Percentiles rank a stretch among this genome's conserved stretches.
Conservation (phyloP, 2,113 vertebrate species). For the Clupea harengus region DNA sequence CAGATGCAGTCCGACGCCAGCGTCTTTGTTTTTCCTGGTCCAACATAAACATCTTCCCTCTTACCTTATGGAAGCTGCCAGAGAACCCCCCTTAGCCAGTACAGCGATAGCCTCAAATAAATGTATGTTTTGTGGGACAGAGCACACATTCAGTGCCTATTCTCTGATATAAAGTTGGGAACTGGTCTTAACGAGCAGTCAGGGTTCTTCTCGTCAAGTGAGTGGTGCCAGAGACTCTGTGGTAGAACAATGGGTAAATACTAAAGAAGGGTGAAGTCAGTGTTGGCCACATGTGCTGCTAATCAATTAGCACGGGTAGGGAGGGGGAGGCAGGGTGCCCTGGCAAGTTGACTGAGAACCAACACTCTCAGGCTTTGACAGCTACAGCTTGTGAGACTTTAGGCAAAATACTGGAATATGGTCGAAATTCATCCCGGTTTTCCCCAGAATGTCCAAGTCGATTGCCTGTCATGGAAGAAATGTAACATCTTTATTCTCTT, state of each 20-base stretch:
- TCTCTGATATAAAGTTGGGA: background rate
- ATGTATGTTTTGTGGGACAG: background rate
- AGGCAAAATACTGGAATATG: background rate
- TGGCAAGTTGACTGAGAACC: background rate
- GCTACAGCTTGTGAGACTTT: background rate
- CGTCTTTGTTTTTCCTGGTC: slow-evolving; percentile 36
- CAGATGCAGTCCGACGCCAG: slow-evolving; percentile 24
- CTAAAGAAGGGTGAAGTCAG: background rate
- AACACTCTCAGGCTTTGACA: background rate
- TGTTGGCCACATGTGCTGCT: slow-evolving; percentile 13
- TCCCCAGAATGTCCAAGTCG: background rate
- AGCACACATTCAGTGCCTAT: background rate
- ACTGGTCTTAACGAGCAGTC: background rate
- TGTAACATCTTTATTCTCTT: background rate
- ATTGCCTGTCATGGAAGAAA: background rate
- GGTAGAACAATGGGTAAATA: background rate
- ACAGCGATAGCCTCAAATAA: background rate
- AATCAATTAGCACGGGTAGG: background rate
- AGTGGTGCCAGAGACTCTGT: background rate
- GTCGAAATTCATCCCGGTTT: background rate
- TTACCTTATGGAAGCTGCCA: slow-evolving; percentile 24
- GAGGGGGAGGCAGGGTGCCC: background rate
- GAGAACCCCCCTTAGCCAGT: background rate
- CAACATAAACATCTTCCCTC: slow-evolving; percentile 35
- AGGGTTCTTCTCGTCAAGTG: background rate